Evolutionary conservation across 2,113 vertebrate species (phyloP).

Genomic region (Herpetotheres cachinnans): DNA sequence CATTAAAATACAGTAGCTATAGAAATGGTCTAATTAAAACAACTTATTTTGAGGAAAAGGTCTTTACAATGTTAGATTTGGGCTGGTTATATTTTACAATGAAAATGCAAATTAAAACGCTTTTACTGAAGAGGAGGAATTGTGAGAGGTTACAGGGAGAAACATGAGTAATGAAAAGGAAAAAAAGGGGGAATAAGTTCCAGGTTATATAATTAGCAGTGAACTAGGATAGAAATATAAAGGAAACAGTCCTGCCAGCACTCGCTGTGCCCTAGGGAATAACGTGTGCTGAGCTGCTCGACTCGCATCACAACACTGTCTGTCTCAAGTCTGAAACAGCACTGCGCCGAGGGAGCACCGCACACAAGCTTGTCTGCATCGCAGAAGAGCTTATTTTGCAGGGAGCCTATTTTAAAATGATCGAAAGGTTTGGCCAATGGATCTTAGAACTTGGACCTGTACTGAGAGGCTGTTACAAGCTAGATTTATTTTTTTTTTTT

Average conservation of each 20-base stretch:
- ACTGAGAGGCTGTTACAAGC: background rate
- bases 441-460: background rate
- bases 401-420: background rate
- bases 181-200: background rate
- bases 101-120: constrained; percentile 26
- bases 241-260: constrained; percentile 1
- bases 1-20: background rate
- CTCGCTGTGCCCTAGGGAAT: background rate
- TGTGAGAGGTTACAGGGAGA: background rate
- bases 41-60: background rate
- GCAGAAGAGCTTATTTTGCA: background rate
- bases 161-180: background rate
- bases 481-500: background rate
- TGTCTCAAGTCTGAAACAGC: background rate
- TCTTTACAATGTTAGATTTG: background rate
- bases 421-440: background rate
- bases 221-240: background rate
- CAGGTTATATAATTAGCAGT: constrained; percentile 37
- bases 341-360: background rate
- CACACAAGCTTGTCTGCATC: background rate
- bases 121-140: background rate
- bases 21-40: background rate
- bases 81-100: background rate
- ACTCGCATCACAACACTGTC: background rate
- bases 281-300: constrained; percentile 15